phyloP scores from a whole-genome alignment of 1,140 invertebrate species.

The Atta cephalotes region DNA sequence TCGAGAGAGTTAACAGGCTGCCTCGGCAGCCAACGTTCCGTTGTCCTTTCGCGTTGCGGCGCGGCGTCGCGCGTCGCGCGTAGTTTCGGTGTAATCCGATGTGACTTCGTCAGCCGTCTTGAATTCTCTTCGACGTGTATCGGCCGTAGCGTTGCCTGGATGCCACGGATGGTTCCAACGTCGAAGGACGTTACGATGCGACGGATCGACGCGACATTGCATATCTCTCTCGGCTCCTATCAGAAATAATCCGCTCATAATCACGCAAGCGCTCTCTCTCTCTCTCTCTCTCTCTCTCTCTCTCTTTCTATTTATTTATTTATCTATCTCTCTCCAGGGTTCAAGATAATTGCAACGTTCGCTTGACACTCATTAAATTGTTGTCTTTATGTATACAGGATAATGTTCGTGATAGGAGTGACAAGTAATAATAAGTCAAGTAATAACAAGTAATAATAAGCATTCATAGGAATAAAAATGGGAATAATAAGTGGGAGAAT shows the following conservation, averaged over 20 bases:
- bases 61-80: slow-evolving; percentile 18
- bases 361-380: slow-evolving; percentile 14
- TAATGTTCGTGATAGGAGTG: background rate
- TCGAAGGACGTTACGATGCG: slow-evolving; percentile 34
- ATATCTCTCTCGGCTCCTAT: slow-evolving; percentile 7
- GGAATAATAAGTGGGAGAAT: background rate
- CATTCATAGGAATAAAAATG: background rate
- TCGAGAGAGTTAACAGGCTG: background rate
- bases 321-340: background rate
- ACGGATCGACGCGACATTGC: slow-evolving; percentile 25
- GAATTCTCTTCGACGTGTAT: slow-evolving; percentile 57
- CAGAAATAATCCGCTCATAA: slow-evolving; percentile 43
- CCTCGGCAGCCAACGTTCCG: background rate
- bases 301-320: background rate
- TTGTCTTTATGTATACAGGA: slow-evolving; percentile 5
- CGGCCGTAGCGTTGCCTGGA: slow-evolving; percentile 41
- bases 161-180: slow-evolving; percentile 33
- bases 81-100: slow-evolving; percentile 49
- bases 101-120: slow-evolving; percentile 51
- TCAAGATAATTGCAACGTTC: background rate
- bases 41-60: background rate
- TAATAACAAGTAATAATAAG: background rate
- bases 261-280: slow-evolving; percentile 12
- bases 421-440: background rate
- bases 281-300: background rate